Conservation (phyloP, 2,113 vertebrate species). For the Syngnathoides biaculeatus region DNA sequence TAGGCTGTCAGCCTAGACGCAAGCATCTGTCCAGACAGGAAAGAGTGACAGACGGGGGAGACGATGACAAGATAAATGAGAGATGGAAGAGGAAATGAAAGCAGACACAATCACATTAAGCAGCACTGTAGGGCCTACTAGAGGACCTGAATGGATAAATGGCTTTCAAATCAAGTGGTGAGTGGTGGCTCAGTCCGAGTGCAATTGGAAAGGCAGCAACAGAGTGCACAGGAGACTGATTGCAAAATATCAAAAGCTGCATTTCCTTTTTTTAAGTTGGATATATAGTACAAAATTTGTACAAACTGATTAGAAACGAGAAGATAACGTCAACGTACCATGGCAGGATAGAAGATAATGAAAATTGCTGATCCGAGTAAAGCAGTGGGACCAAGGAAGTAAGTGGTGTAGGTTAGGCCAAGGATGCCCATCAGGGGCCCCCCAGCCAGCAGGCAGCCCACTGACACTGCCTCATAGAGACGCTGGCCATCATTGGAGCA, state of each 20-base stretch:
- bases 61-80: conserved; percentile 53
- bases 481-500: conserved; percentile 78
- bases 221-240: conserved; percentile 44
- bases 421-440: conserved; percentile 75
- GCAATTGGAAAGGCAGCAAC: conserved; percentile 35
- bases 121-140: conserved; percentile 37
- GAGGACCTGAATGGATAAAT: conserved; percentile 46
- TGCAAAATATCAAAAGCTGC: conserved; percentile 18
- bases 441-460: conserved; percentile 73
- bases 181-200: conserved; percentile 33
- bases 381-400: conserved; percentile 76
- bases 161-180: conserved; percentile 46
- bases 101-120: conserved; percentile 58
- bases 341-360: conserved; percentile 74
- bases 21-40: conserved; percentile 70
- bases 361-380: conserved; percentile 77
- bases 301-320: neutral
- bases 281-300: neutral
- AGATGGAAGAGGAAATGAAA: conserved; percentile 64
- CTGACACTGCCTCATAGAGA: conserved; percentile 71
- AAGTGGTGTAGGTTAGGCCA: conserved; percentile 71
- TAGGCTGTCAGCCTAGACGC: conserved; percentile 77
- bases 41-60: conserved; percentile 38
- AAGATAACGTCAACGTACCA: conserved; percentile 61
- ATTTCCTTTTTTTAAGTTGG: conserved; percentile 15